Percentiles rank a stretch among this genome's conserved stretches.
These are phyloP conservation scores for Danio choprae DNA, from an alignment of 2,797 vertebrate species.

Conservation along the genomic window DNA sequence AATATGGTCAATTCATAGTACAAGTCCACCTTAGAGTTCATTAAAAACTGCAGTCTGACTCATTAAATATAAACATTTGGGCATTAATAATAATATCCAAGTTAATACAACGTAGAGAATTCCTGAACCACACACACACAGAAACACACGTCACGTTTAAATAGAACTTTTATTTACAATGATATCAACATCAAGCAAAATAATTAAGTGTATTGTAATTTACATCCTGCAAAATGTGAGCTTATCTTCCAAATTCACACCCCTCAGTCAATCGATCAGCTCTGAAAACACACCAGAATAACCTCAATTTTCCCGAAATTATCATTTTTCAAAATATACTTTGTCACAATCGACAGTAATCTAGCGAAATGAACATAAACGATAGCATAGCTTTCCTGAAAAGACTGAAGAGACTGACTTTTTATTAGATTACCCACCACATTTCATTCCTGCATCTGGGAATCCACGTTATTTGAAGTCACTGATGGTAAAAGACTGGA, in stretches of 20 bases:
- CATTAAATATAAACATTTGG: too few relatives aligned
- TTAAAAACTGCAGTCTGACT: too few relatives aligned
- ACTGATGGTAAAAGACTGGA: constrained; percentile 37
- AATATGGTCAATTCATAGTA: too few relatives aligned
- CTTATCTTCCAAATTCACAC: constrained; percentile 70
- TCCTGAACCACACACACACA: neutral
- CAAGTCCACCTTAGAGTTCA: too few relatives aligned
- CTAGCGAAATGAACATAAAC: constrained; percentile 71
- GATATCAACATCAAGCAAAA: constrained; percentile 90
- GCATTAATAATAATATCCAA: too few relatives aligned
- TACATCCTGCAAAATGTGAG: constrained; percentile 84
- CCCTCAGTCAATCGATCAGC: constrained; percentile 57
- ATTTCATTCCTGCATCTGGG: constrained; percentile 5
- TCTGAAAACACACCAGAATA: constrained; percentile 63
- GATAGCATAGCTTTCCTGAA: constrained; percentile 68
- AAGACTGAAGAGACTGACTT: constrained; percentile 47
- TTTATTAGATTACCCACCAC: constrained; percentile 31
- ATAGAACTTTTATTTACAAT: constrained; percentile 99
- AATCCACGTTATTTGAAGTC: constrained; percentile 35
- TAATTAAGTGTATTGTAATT: constrained; percentile 83
- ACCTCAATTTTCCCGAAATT: constrained; percentile 53
- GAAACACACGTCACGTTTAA: constrained; percentile 75
- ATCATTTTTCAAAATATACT: constrained; percentile 69
- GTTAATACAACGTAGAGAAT: too few relatives aligned
- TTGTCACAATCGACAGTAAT: constrained; percentile 70